Evolutionary conservation across 2,888 invertebrate genomes (phyloP), one percentile per base, ranked within the genome.

Genomic region (Eumerus sabulonum): DNA sequence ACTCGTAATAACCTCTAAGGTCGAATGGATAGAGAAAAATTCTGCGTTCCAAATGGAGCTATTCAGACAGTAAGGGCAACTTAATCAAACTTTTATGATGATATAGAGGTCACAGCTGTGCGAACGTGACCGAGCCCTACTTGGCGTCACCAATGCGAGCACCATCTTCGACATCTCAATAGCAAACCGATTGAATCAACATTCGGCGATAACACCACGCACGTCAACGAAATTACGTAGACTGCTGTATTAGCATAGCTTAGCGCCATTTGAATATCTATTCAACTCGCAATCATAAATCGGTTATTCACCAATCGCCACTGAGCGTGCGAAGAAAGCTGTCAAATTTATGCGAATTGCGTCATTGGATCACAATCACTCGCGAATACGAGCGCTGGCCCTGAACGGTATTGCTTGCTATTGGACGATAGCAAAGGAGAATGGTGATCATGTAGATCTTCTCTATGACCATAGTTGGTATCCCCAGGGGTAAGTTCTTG

Each of bases 251-350:
- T 40, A 64, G 18, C n/a, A 40, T 14, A 53, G 18, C 45, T 38
- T 18, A 19, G 19, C 45, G 53, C 54, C 18, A 64, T 64, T 64
- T 38, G 38, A 40, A 64, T 47, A 19, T 36, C 64, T 38, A 54
- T 38, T 40, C 16, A 56, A 54, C 7, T 36, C 45, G 36, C 19
- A 35, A 12, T 17, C 40, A 64, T 64, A 64, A 54, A 56, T 56
- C 66, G 47, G 66, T 56, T 48, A 48, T 56, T 56, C 64, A 54
- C 64, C 45, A 53, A 64, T 13, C 14, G 9, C n/a, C 27, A 36
- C 17, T 9, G 27, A 7, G 27, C 2, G 27, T 27, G 27, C 3
- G 27, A 27, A 27, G 27, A 27, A 17, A 57, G 44, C 36, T 56
- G 11, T 11, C 13, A 57, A 64, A 38, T 64, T 54, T 38, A 38